Conservation (phyloP, 2,797 vertebrate genomes). For the Pagetopsis macropterus region DNA sequence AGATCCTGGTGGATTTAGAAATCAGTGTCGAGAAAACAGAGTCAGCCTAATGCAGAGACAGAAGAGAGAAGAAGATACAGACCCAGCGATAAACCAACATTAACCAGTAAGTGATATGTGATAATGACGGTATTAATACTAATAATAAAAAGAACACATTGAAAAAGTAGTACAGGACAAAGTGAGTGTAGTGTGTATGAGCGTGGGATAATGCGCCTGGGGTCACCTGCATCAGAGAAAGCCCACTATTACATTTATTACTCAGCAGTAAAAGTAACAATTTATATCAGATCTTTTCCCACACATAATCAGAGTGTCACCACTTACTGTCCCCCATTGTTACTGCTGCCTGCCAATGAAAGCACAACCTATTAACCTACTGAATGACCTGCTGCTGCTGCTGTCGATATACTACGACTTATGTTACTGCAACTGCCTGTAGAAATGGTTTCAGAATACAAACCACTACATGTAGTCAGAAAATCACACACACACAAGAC, state of each 20-base stretch:
- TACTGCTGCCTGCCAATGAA: conserved; percentile 14
- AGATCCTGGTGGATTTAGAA: conserved; percentile 47
- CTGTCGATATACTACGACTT: neutral
- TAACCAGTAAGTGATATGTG: conserved; percentile 13
- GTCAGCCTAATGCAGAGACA: conserved; percentile 16
- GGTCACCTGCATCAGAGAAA: conserved; percentile 8
- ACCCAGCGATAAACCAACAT: neutral
- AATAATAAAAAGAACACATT: conserved; percentile 27
- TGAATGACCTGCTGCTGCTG: neutral
- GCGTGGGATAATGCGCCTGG: neutral
- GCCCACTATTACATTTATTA: conserved; percentile 12
- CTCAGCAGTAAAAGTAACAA: conserved; percentile 22
- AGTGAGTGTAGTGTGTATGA: neutral
- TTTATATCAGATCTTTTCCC: conserved; percentile 9
- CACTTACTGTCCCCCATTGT: neutral
- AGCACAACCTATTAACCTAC: conserved; percentile 6
- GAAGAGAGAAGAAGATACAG: conserved; percentile 6
- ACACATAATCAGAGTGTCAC: conserved; percentile 16
- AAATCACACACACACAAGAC: neutral
- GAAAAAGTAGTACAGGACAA: conserved; percentile 24
- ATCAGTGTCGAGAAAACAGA: conserved; percentile 27
- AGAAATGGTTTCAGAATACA: neutral
- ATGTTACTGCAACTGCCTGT: neutral
- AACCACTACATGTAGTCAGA: neutral
- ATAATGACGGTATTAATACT: conserved; percentile 8